phyloP scores from a whole-genome alignment of 2,888 invertebrate species.

The Tenthredo notha region DNA sequence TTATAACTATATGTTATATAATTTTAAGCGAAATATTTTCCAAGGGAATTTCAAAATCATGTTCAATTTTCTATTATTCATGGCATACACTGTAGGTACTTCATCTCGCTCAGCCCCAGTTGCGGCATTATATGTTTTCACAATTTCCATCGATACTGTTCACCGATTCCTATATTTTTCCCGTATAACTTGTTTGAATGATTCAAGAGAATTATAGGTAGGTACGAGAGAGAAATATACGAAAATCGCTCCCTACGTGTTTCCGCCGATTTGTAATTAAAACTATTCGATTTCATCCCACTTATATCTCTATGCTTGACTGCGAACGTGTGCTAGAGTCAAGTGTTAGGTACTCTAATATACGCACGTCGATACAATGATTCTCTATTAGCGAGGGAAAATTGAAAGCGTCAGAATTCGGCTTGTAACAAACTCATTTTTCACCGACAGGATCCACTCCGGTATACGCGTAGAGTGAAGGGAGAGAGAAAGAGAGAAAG shows the following conservation, averaged over 20 bases:
- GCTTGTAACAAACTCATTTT: constrained; percentile 33
- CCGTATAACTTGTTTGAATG: not conserved
- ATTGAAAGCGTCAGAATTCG: not conserved
- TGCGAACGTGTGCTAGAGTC: not conserved
- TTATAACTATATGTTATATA: not conserved
- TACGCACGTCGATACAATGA: constrained; percentile 5
- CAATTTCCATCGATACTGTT: constrained; percentile 17
- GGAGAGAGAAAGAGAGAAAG: not conserved
- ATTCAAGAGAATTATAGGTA: not conserved
- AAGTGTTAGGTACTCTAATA: constrained; percentile 1
- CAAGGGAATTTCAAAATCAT: not conserved
- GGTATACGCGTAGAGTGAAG: not conserved
- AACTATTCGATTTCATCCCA: not conserved
- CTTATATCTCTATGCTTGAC: not conserved
- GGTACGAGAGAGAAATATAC: not conserved
- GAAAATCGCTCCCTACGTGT: not conserved
- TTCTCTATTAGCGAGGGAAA: constrained; percentile 8
- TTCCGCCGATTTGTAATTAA: constrained; percentile 19
- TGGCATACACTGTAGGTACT: not conserved
- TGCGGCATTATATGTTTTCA: not conserved
- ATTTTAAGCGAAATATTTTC: not conserved
- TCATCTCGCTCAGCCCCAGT: not conserved
- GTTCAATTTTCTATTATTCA: constrained; percentile 6
- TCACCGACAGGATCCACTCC: constrained; percentile 23
- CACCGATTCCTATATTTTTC: not conserved